Percentiles rank a stretch among this genome's conserved stretches.
phyloP scores from a whole-genome alignment of 2,888 invertebrate species.

The Tenthredo notha region DNA sequence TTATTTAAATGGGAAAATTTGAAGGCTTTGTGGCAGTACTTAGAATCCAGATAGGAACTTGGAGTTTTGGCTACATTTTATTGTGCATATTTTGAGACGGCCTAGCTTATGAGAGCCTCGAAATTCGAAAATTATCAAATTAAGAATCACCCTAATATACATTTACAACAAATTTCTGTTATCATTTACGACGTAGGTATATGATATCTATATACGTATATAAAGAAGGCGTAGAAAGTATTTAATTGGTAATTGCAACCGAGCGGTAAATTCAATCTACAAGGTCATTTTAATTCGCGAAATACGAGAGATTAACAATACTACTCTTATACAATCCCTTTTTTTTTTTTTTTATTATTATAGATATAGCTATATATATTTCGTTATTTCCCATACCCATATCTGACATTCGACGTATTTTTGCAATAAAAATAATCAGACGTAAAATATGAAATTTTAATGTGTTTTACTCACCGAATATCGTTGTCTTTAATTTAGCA shows the following conservation, averaged over 20 bases:
- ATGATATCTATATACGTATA: not conserved
- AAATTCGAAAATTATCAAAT: too few species aligned
- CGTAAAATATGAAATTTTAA: too few species aligned
- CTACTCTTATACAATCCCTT: not conserved
- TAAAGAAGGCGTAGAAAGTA: slow-evolving; percentile 35
- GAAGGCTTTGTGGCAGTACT: too few species aligned
- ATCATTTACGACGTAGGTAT: not conserved
- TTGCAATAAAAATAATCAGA: too few species aligned
- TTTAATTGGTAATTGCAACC: slow-evolving; percentile 8
- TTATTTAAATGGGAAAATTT: too few species aligned
- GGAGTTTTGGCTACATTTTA: too few species aligned
- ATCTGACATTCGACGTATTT: too few species aligned
- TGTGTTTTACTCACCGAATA: slow-evolving; percentile 83
- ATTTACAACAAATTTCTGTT: not conserved
- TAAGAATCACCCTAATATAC: not conserved
- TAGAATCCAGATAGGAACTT: too few species aligned
- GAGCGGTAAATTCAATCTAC: not conserved
- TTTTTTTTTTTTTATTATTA: not conserved
- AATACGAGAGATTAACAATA: not conserved
- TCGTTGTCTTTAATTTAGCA: slow-evolving; percentile 86
- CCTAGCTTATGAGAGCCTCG: too few species aligned
- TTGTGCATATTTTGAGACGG: too few species aligned
- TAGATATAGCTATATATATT: too few species aligned
- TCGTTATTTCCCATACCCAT: too few species aligned
- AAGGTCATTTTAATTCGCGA: not conserved